Evolutionary conservation across 2,888 invertebrate species (phyloP).

Genomic region (Magallana nippona): DNA sequence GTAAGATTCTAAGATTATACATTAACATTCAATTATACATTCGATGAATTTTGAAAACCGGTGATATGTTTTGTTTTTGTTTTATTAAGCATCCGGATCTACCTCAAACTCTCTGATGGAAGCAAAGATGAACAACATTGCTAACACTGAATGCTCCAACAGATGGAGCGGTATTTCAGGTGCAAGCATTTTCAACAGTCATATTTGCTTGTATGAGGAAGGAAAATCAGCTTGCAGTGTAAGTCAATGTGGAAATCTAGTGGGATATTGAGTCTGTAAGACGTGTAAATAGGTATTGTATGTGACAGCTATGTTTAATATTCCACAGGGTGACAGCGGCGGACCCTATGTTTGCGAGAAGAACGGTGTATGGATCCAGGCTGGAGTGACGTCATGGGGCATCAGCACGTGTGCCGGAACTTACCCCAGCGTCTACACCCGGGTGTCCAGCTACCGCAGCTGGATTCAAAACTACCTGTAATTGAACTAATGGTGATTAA

Average conservation of each 20-base stretch:
- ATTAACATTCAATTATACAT: no score
- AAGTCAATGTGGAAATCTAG: constrained; percentile 24
- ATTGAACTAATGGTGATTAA: no score
- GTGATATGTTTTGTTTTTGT: no score
- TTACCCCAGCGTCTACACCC: constrained; percentile 60
- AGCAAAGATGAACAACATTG: constrained; percentile 48
- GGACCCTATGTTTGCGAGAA: constrained; percentile 54
- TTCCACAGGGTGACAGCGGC: constrained; percentile 60
- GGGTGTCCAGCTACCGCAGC: constrained; percentile 50
- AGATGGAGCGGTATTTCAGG: constrained; percentile 49
- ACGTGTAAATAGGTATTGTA: no score
- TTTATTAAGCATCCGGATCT: neutral
- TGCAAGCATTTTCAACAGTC: constrained; percentile 49
- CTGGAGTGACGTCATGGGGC: constrained; percentile 63
- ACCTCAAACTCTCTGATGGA: constrained; percentile 37
- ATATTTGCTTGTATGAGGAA: constrained; percentile 51
- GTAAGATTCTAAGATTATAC: neutral
- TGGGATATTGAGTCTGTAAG: no score
- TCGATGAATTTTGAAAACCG: no score
- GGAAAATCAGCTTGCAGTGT: constrained; percentile 55
- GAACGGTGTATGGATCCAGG: constrained; percentile 40
- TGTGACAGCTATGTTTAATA: neutral
- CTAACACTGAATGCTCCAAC: constrained; percentile 50
- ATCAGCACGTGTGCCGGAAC: constrained; percentile 51
- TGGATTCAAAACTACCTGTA: constrained; percentile 48